A percentile compares a stretch with the other conserved stretches of the same genome.
These are phyloP conservation scores for Conomelus anceps DNA, from an alignment of 2,888 invertebrate species.

Conservation along the genomic window DNA sequence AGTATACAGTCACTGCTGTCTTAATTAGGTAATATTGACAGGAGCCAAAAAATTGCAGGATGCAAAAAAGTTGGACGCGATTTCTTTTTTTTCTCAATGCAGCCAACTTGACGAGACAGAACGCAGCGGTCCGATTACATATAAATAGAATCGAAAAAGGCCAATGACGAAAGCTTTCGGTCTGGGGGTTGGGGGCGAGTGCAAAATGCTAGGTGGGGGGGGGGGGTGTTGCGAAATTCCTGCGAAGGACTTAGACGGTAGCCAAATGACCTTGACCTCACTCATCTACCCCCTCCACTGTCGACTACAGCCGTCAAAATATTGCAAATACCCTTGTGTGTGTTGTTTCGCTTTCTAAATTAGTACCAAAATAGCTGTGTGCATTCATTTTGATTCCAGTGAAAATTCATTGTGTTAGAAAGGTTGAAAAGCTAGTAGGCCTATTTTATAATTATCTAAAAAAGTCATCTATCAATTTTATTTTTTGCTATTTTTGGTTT, in stretches of 20 bases:
- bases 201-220: neutral
- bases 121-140: neutral
- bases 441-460: too few relatives aligned
- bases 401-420: too few relatives aligned
- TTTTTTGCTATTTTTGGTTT: too few relatives aligned
- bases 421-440: too few relatives aligned
- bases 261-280: neutral
- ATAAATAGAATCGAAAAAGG: neutral
- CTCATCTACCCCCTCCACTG: neutral
- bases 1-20: too few relatives aligned
- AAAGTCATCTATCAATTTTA: too few relatives aligned
- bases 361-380: too few relatives aligned
- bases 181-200: neutral
- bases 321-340: too few relatives aligned
- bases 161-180: neutral
- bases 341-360: too few relatives aligned
- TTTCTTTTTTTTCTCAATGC: neutral
- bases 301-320: neutral
- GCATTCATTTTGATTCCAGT: too few relatives aligned
- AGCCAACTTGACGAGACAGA: neutral
- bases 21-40: too few relatives aligned
- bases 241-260: neutral
- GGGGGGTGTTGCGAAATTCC: neutral
- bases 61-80: neutral
- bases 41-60: neutral